Conservation (phyloP, 2,113 vertebrate species). For the Anolis sagrei region DNA sequence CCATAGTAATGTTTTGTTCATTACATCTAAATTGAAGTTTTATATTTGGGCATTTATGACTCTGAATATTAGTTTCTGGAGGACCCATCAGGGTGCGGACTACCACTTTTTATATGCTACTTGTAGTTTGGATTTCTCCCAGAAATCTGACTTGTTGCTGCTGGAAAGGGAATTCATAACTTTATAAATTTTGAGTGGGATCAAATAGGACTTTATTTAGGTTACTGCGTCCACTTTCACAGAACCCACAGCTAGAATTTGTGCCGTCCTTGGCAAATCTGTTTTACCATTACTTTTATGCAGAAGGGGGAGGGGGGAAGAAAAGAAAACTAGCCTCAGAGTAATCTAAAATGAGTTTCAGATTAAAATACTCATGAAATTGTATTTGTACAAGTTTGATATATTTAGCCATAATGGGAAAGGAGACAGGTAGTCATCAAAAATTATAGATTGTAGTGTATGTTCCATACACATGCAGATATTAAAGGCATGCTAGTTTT, state of each 20-base stretch:
- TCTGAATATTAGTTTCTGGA: too few relatives aligned
- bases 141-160: background rate
- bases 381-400: background rate
- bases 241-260: background rate
- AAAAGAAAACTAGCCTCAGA: background rate
- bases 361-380: background rate
- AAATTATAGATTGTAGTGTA: conserved; percentile 18
- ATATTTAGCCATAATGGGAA: background rate
- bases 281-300: background rate
- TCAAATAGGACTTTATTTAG: background rate
- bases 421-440: background rate
- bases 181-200: background rate
- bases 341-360: background rate
- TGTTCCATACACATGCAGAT: background rate
- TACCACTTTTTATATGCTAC: too few relatives aligned
- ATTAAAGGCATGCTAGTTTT: conserved; percentile 48
- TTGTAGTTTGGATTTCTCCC: background rate
- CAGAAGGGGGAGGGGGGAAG: background rate
- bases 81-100: too few relatives aligned
- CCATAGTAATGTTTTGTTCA: too few relatives aligned
- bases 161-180: too few relatives aligned
- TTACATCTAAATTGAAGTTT: too few relatives aligned
- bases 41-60: too few relatives aligned
- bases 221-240: background rate
- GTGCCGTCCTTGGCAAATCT: background rate